Base-by-base conservation (phyloP, 2,888 invertebrate genomes). In the Podabrus alpinus region DNA sequence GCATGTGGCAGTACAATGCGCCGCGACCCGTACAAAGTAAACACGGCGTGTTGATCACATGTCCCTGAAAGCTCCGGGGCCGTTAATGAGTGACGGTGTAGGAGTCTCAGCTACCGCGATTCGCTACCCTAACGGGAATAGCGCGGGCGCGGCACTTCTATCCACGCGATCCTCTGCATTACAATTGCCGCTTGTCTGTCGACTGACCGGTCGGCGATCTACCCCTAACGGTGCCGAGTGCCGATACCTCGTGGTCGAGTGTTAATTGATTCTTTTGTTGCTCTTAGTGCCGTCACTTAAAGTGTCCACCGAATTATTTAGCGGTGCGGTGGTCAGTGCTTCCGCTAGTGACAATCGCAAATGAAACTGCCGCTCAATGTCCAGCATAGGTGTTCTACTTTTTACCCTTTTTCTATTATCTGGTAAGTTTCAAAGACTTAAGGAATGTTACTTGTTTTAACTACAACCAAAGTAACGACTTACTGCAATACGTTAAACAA, bases 101-200 rank as follows among this genome's bases (percentile, higher is more conserved):
- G 72, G 77, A 75, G 80, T 78, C 78, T 73, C 78, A 75, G 76
- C 77, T 71, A 78, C 74, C 77, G 62, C 62, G 79, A 78, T 79
- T 79, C 78, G 80, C 75, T 77, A 77, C 75, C 75, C 75, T 75
- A 76, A 78, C 77, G 76, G 77, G 78, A 73, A 79, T 75, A 79
- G 84, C 82, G 83, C 82, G 81, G 82, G 83, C 83, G 85, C 82
- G 82, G 81, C 79, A 74, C 78, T 78, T 79, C 77, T 79, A 80
- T 79, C 80, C 80, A 83, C 83, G 84, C 84, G 83, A 84, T 83
- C 81, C 82, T 80, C 83, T 81, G 84, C 84, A 85, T 85, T 85
- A 84, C 83, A 84, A 85, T 83, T 83, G 82, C 83, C 82, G 84
- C 80, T 80, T 82, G 83, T 81, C 82, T 81, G 81, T 78, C 78